Conservation (phyloP, 1,140 invertebrate genomes). For the Holotrichia oblita region DNA sequence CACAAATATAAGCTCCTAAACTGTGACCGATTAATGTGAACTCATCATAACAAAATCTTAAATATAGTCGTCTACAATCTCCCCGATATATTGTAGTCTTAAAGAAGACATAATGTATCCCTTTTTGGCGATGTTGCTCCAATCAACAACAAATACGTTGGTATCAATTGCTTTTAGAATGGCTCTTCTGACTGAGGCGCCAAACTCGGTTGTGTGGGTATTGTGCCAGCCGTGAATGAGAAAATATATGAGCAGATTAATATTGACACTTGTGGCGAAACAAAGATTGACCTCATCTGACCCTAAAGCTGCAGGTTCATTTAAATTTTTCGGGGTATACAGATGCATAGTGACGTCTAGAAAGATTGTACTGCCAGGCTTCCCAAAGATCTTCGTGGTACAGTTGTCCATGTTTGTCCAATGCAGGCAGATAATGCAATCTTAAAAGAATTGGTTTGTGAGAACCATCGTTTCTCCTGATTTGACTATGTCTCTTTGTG, state of each 20-base stretch:
- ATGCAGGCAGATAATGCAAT: neutral
- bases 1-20: conserved; percentile 73
- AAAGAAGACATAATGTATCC: conserved; percentile 62
- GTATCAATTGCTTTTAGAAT: conserved; percentile 58
- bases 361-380: neutral
- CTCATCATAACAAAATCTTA: conserved; percentile 58
- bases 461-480: neutral
- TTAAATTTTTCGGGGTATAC: neutral
- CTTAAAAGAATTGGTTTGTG: neutral
- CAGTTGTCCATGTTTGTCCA: neutral
- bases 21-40: conserved; percentile 71
- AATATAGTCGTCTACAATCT: conserved; percentile 64
- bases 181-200: conserved; percentile 58
- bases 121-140: conserved; percentile 60
- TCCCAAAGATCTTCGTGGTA: neutral
- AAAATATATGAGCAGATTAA: conserved; percentile 45
- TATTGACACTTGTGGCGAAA: neutral
- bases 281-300: neutral
- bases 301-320: neutral
- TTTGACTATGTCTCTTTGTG: no score
- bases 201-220: conserved; percentile 52
- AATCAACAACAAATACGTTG: conserved; percentile 70
- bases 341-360: neutral
- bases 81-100: conserved; percentile 65
- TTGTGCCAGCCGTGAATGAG: conserved; percentile 61